A percentile compares a stretch with the other conserved stretches of the same genome.
Evolutionary conservation across 23 tunicate species (phyloP).

Genomic region (Botrylloides violaceus): DNA sequence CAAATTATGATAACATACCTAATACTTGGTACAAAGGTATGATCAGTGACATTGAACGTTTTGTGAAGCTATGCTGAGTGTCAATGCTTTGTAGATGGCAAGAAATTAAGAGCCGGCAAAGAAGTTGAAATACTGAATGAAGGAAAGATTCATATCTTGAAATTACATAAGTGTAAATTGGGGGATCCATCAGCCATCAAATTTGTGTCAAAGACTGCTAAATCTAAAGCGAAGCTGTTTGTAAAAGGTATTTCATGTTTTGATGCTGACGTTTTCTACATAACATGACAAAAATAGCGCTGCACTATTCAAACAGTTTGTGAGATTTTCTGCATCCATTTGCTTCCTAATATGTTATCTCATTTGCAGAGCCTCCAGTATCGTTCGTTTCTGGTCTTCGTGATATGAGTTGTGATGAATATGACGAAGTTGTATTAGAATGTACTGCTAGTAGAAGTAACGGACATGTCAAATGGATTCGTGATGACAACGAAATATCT

Average conservation of each 20-base stretch:
- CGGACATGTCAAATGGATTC: slow-evolving; percentile 55
- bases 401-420: slow-evolving; percentile 49
- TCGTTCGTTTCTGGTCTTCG: slow-evolving; percentile 40
- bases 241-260: slow-evolving; percentile 88
- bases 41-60: not conserved
- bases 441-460: slow-evolving; percentile 53
- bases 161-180: slow-evolving; percentile 33
- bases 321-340: no score
- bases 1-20: slow-evolving; percentile 71
- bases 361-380: slow-evolving; percentile 73
- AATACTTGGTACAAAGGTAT: slow-evolving; percentile 78
- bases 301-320: no score
- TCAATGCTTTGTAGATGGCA: slow-evolving; percentile 38
- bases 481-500: slow-evolving; percentile 29
- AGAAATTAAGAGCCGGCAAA: slow-evolving; percentile 50
- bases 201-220: slow-evolving; percentile 67
- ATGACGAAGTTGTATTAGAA: slow-evolving; percentile 67
- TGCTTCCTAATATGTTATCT: not conserved
- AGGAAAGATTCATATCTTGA: slow-evolving; percentile 51
- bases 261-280: not conserved
- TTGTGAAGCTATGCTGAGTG: not conserved
- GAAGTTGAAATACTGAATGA: slow-evolving; percentile 51
- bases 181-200: slow-evolving; percentile 60
- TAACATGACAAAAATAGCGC: no score
- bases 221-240: slow-evolving; percentile 34